Evolutionary conservation across 2,113 vertebrate genomes (phyloP).

Genomic region (Cynoglossus semilaevis): DNA sequence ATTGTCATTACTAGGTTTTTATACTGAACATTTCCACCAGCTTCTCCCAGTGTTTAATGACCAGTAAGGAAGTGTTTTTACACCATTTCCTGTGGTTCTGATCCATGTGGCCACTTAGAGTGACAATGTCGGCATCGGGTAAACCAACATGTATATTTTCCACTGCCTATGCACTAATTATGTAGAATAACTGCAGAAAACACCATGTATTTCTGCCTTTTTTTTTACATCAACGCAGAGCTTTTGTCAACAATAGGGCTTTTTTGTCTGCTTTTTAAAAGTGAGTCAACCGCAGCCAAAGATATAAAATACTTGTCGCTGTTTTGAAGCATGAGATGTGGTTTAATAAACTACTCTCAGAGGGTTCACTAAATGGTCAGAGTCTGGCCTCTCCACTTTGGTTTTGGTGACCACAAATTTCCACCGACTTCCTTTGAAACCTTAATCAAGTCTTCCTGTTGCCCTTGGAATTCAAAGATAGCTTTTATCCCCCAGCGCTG

Average conservation of each 20-base stretch:
- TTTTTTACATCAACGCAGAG: not conserved
- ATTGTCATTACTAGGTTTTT: too few relatives aligned
- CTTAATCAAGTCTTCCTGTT: constrained; percentile 69
- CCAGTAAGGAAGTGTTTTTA: constrained; percentile 5
- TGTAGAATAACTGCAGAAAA: constrained; percentile 26
- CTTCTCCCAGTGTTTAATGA: constrained; percentile 16
- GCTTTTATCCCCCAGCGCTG: constrained; percentile 37
- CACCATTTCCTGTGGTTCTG: constrained; percentile 16
- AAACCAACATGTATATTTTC: constrained; percentile 11
- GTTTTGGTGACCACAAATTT: constrained; percentile 54
- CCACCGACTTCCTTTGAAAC: constrained; percentile 62
- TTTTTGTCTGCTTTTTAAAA: constrained; percentile 2
- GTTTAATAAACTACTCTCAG: constrained; percentile 41
- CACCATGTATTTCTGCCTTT: constrained; percentile 4
- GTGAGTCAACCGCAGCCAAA: constrained; percentile 13
- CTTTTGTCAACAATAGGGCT: not conserved
- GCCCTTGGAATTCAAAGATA: constrained; percentile 64
- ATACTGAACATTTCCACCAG: too few relatives aligned
- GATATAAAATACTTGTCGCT: constrained; percentile 15
- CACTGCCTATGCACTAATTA: constrained; percentile 15
- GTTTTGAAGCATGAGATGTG: constrained; percentile 37
- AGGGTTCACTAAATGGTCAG: constrained; percentile 43
- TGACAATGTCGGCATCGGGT: constrained; percentile 29
- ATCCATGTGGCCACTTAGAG: constrained; percentile 18
- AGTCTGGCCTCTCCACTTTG: constrained; percentile 29